These are phyloP conservation scores for Ochotona curzoniae DNA, from an alignment of 2,113 vertebrate species.

Conservation along the genomic window DNA sequence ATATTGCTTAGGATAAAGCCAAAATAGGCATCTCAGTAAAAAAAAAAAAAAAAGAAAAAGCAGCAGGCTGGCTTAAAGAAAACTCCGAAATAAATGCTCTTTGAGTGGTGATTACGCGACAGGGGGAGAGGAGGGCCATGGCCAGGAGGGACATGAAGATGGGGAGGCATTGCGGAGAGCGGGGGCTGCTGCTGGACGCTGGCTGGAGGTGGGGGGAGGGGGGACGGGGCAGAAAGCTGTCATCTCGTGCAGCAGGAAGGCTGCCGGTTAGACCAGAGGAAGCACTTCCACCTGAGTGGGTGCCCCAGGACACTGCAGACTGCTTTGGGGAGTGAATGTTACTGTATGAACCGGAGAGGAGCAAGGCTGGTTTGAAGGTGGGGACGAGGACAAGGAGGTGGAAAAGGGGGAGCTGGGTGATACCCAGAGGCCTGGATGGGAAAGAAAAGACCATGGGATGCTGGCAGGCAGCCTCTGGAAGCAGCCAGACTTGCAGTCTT, in stretches of 20 bases:
- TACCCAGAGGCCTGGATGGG: no score
- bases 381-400: no score
- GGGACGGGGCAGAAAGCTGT: fast-evolving
- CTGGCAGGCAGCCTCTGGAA: no score
- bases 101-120: constrained; percentile 23
- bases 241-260: not conserved
- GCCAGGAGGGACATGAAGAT: not conserved
- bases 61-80: constrained; percentile 39
- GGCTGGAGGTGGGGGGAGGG: not conserved
- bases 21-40: constrained; percentile 56
- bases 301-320: not conserved
- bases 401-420: no score
- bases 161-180: no score
- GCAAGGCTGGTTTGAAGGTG: no score
- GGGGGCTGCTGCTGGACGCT: no score
- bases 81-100: constrained; percentile 69
- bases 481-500: fast-evolving
- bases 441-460: not conserved
- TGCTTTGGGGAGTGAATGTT: not conserved
- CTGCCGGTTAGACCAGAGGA: not conserved
- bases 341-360: no score
- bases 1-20: constrained; percentile 50
- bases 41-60: constrained; percentile 33
- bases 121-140: not conserved
- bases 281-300: not conserved